Evolutionary conservation across 2,888 invertebrate genomes (phyloP).

Genomic region (Chloromyia formosa): DNA sequence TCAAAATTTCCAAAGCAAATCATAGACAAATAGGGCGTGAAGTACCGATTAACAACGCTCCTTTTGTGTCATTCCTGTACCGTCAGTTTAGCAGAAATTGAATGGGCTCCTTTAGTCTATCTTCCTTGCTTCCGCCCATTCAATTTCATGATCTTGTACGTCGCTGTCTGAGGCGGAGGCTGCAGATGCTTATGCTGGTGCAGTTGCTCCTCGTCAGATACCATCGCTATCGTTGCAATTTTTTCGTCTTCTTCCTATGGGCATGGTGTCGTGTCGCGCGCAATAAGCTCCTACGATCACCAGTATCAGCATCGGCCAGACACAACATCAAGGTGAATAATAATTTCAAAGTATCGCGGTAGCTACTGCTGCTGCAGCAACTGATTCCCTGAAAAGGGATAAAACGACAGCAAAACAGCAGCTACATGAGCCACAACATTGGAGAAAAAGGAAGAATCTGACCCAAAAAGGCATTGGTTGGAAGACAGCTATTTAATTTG

Average conservation of each 20-base stretch:
- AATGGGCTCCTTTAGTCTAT: too few relatives aligned
- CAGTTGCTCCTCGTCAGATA: not conserved
- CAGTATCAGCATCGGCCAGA: not conserved
- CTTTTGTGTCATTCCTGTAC: too few relatives aligned
- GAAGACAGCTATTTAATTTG: slow-evolving; percentile 27
- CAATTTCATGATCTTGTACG: not conserved
- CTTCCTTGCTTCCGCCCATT: not conserved
- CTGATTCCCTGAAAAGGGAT: not conserved
- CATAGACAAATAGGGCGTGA: too few relatives aligned
- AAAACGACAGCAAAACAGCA: not conserved
- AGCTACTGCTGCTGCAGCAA: not conserved
- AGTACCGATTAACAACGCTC: too few relatives aligned
- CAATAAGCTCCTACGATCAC: slow-evolving; percentile 10
- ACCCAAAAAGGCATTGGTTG: not conserved
- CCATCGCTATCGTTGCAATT: not conserved
- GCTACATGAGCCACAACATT: not conserved
- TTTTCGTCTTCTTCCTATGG: slow-evolving; percentile 19
- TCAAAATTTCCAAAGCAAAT: too few relatives aligned
- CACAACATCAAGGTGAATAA: slow-evolving; percentile 21
- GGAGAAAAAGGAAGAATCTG: not conserved
- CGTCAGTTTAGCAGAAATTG: too few relatives aligned
- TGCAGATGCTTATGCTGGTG: slow-evolving; percentile 8
- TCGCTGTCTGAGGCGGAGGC: not conserved
- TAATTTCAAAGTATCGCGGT: not conserved
- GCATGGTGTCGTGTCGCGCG: slow-evolving; percentile 25